Conservation (phyloP, 2,888 invertebrate species). For the Lasioglossum lativentre region DNA sequence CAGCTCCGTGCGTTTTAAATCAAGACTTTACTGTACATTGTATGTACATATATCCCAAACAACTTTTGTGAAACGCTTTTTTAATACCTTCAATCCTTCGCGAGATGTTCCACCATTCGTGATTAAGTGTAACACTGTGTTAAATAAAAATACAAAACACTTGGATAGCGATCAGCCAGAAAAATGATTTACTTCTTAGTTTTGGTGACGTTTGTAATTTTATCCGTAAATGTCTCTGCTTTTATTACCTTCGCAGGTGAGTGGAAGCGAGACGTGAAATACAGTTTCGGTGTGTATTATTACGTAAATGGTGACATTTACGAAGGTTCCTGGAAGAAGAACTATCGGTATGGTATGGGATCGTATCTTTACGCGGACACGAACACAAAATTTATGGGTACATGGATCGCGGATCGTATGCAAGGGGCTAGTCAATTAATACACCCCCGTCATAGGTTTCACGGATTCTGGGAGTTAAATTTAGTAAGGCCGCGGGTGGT, state of each 20-base stretch:
- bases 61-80: no score
- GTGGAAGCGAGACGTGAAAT: conserved; percentile 90
- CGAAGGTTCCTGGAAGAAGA: conserved; percentile 92
- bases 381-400: conserved; percentile 89
- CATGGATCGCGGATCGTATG: conserved; percentile 91
- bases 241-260: conserved; percentile 83
- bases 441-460: conserved; percentile 88
- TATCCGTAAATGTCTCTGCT: neutral
- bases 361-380: conserved; percentile 89
- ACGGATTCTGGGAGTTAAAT: conserved; percentile 88
- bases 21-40: no score
- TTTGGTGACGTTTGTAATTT: neutral
- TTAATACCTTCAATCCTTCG: no score
- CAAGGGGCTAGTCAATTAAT: conserved; percentile 91
- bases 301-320: conserved; percentile 92
- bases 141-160: no score
- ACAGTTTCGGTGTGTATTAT: conserved; percentile 91
- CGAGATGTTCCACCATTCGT: no score
- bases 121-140: no score
- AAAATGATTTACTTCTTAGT: no score
- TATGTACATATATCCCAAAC: no score
- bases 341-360: conserved; percentile 91
- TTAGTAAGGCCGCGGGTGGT: conserved; percentile 48
- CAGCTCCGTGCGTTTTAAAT: no score
- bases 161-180: no score